These are phyloP conservation scores for Plectus sambesii DNA, from an alignment of 1,140 invertebrate species.

Conservation along the genomic window DNA sequence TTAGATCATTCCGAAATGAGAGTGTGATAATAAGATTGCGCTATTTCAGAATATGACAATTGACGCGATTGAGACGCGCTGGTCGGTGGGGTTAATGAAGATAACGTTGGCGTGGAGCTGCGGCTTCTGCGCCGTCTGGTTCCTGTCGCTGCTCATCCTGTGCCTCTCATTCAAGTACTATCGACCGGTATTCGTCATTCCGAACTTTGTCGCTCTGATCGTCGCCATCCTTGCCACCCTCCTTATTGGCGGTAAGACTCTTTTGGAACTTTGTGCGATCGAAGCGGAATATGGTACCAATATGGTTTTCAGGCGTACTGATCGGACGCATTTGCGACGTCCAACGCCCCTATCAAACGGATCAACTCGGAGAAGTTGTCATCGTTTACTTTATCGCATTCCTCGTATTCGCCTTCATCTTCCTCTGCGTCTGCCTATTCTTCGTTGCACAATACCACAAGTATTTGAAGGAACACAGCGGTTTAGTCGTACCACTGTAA, in stretches of 20 bases:
- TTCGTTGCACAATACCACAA: conserved; percentile 2
- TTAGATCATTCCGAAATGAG: background rate
- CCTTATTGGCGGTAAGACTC: conserved; percentile 1
- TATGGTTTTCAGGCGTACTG: background rate
- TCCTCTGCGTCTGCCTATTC: conserved; percentile 3
- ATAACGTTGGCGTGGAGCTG: conserved; percentile 5
- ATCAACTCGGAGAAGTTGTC: conserved; percentile 4
- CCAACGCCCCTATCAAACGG: conserved; percentile 4
- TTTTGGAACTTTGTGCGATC: no score
- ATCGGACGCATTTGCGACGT: conserved; percentile 5
- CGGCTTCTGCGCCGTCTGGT: conserved; percentile 3
- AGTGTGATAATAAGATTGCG: background rate
- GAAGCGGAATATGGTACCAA: background rate
- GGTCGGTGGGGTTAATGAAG: conserved; percentile 2
- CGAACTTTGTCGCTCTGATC: conserved; percentile 7
- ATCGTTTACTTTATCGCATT: conserved; percentile 6
- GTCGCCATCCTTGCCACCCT: conserved; percentile 6
- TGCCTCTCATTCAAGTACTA: conserved; percentile 8
- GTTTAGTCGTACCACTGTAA: conserved; percentile 1
- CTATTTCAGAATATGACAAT: background rate
- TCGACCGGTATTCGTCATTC: conserved; percentile 7
- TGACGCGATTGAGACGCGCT: background rate
- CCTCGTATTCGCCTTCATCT: conserved; percentile 4
- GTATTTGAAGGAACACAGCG: background rate
- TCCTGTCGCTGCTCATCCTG: conserved; percentile 5